These are phyloP conservation scores for Lithosia quadra DNA, from an alignment of 2,888 invertebrate species.

Conservation along the genomic window DNA sequence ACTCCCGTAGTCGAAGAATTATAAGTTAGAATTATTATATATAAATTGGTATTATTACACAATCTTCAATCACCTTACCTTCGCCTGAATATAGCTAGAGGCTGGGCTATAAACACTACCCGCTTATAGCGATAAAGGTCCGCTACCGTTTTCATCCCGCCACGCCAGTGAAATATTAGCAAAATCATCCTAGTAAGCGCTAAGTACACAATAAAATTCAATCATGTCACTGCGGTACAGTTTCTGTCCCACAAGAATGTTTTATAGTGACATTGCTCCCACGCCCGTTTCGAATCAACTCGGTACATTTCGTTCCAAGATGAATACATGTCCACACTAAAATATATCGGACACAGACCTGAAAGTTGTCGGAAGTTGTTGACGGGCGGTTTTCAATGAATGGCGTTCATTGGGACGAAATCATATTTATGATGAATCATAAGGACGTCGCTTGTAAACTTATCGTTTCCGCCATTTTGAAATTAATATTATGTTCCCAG, in stretches of 20 bases:
- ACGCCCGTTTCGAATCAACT: slow-evolving; percentile 69
- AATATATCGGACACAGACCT: slow-evolving; percentile 42
- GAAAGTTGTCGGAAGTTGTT: slow-evolving; percentile 42
- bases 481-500: slow-evolving; percentile 29
- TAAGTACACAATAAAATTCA: slow-evolving; percentile 81
- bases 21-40: no score
- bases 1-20: no score
- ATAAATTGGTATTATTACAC: slow-evolving; percentile 17
- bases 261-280: slow-evolving; percentile 83
- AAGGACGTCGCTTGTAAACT: slow-evolving; percentile 33
- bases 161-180: slow-evolving; percentile 50
- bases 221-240: slow-evolving; percentile 75
- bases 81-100: slow-evolving; percentile 5
- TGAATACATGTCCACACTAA: slow-evolving; percentile 57
- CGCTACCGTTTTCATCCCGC: slow-evolving; percentile 44
- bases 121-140: slow-evolving; percentile 34
- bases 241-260: slow-evolving; percentile 72
- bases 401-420: slow-evolving; percentile 36
- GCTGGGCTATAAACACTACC: slow-evolving; percentile 21
- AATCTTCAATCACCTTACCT: slow-evolving; percentile 13
- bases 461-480: slow-evolving; percentile 45
- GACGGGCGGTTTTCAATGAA: slow-evolving; percentile 42
- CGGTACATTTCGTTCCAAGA: slow-evolving; percentile 57
- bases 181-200: slow-evolving; percentile 63
- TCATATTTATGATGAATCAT: slow-evolving; percentile 47